phyloP scores from a whole-genome alignment of 1,140 invertebrate genomes.

The Bombyx mandarina region DNA sequence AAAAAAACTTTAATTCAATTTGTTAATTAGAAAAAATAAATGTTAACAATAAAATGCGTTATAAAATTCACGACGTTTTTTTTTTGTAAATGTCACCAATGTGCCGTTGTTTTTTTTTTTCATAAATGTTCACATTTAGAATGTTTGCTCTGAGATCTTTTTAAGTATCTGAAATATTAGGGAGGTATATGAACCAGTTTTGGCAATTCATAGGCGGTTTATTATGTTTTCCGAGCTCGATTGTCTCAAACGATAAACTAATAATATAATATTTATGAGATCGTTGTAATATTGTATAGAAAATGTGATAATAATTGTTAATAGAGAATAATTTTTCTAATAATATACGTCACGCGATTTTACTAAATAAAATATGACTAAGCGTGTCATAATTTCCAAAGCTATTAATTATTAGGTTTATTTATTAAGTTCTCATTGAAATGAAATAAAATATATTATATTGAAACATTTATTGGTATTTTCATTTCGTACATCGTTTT shows the following conservation, averaged over 20 bases:
- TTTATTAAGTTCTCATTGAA: constrained; percentile 1
- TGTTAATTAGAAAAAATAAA: too few relatives aligned
- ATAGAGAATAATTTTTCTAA: not conserved
- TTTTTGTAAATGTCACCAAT: too few relatives aligned
- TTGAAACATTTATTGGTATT: not conserved
- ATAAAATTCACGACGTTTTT: too few relatives aligned
- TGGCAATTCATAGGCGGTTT: too few relatives aligned
- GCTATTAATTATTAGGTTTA: constrained; percentile 2
- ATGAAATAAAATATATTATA: constrained; percentile 6
- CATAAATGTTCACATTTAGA: too few relatives aligned
- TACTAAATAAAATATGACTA: not conserved
- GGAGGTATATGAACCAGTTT: too few relatives aligned
- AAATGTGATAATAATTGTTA: not conserved
- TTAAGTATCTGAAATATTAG: too few relatives aligned
- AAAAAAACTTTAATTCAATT: too few relatives aligned
- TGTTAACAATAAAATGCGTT: too few relatives aligned
- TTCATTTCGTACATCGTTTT: constrained; percentile 2
- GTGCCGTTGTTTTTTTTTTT: too few relatives aligned
- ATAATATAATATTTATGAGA: constrained; percentile 3
- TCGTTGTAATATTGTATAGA: not conserved
- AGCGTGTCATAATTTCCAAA: constrained; percentile 4
- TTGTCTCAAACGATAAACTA: not conserved
- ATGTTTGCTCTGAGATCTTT: too few relatives aligned
- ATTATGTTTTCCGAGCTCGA: too few relatives aligned
- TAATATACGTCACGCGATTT: not conserved